Conservation (phyloP, 2,888 invertebrate genomes). For the Hedychridium roseum region DNA sequence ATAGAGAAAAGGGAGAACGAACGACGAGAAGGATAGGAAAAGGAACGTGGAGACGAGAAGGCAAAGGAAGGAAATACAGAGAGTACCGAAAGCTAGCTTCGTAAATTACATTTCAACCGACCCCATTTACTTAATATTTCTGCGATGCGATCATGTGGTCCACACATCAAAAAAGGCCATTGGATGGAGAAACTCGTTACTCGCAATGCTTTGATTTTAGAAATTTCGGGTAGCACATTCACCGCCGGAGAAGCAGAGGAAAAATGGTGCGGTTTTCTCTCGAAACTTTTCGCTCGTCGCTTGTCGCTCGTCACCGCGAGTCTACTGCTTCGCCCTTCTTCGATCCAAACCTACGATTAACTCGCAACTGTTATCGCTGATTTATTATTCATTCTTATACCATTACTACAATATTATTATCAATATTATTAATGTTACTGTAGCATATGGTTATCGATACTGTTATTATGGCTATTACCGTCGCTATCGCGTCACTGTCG, state of each 20-base stretch:
- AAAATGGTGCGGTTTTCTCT: too few relatives aligned
- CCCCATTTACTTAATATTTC: conserved; percentile 1
- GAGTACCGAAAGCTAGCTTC: conserved; percentile 35
- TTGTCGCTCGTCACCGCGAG: too few relatives aligned
- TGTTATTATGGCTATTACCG: conserved; percentile 8
- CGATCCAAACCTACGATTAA: too few relatives aligned
- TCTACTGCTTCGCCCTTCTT: too few relatives aligned
- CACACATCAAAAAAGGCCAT: too few relatives aligned
- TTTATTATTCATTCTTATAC: conserved; percentile 37
- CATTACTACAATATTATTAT: conserved; percentile 26
- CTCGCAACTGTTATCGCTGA: conserved; percentile 41
- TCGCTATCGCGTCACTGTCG: conserved; percentile 18
- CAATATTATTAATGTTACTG: conserved; percentile 14
- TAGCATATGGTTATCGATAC: conserved; percentile 24
- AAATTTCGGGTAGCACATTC: too few relatives aligned
- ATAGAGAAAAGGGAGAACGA: conserved; percentile 14
- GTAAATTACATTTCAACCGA: conserved; percentile 32
- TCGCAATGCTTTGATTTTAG: too few relatives aligned
- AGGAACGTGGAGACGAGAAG: conserved; percentile 12
- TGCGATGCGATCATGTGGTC: neutral
- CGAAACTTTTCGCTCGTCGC: too few relatives aligned
- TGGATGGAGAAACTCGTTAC: too few relatives aligned
- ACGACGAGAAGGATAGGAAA: conserved; percentile 8
- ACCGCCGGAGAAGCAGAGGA: neutral
- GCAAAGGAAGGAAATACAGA: conserved; percentile 26